Evolutionary conservation across 2,797 vertebrate species (phyloP), one percentile per base, ranked within the genome.

Genomic region (Takifugu ocellatus): DNA sequence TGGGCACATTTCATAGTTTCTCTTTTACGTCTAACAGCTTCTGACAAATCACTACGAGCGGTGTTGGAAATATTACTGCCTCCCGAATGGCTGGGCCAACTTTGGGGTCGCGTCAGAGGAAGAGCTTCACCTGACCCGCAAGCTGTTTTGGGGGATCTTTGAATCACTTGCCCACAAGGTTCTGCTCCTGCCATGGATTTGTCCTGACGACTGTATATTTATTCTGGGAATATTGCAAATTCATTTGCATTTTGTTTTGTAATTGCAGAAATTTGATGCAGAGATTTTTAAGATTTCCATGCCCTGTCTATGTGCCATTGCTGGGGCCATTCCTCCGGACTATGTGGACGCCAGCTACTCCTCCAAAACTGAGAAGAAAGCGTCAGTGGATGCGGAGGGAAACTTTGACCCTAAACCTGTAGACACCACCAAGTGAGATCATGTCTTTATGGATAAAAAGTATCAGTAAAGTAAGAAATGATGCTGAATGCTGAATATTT

Each of bases 81-180:
- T 98, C 31, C 95, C 95, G 46, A 96, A 94, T 0, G 95, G 96
- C n/a, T 98, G 96, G 95, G 94, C 92, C 71, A 96, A 93, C 84
- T 96, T 94, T n/a, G 95, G 96, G 1, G 81, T 96, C 10, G 91
- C 94, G 29, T 98, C 96, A 0, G 96, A 98, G 72, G 96, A 98
- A 76, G 96, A 98, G 79, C 92, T 98, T 46, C 96, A 98, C 74
- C 88, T 98, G 47, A 96, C 94, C 2, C 90, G 96, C 7, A 98
- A 98, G 69, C 93, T 98, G 70, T 98, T 98, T 84, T 97, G 95
- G 96, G 96, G 96, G 59, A 97, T 97, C 78, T 97, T 98, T 84
- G 95, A 98, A 72, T 98, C 95, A 0, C 81, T 96, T 60, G 93
- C 94, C 0, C 95, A 97, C 69, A 98, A 97, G 92, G 95, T 96